Evolutionary conservation across 2,797 vertebrate genomes (phyloP), one percentile per base, ranked within the genome.

Genomic region (Bradypus variegatus): DNA sequence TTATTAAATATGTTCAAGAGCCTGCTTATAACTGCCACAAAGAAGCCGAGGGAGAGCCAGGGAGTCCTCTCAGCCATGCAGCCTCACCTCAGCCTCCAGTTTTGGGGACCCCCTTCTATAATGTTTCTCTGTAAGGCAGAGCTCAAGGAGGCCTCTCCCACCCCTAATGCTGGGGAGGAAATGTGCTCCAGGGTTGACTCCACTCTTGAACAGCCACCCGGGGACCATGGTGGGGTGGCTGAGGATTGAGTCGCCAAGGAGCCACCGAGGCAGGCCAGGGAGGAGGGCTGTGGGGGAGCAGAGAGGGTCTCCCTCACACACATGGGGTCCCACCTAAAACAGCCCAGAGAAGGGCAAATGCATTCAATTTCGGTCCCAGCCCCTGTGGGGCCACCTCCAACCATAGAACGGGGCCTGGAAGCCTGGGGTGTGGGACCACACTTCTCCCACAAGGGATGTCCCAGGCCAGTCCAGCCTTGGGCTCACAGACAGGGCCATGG

Each of bases 1-100:
- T 95, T 96, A 95, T 96, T 94, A 95, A 96, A 93, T 94, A 92
- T 27, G 0, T 91, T 93, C 93, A 91, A 90, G 91, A 94, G 60
- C 88, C 92, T 86, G 94, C 95, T 94, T 94, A 94, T 95, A 95
- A 92, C 94, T 96, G 95, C 94, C 94, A 89, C 25, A 4, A 41
- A 88, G 94, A 73, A 18, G 76, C 48, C 0, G 2, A 65, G 5
- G 25, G 86, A 79, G 55, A 92, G 73, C 45, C 69, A 4, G 72
- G 72, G 89, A 91, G 82, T 36, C 62, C 36, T 33, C 82, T 83
- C 62, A 36, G 88, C 79, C 9, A 0, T 1, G 45, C 55, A n/a
- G 93, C 81, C n/a, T 31, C 77, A 12, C 70, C 33, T 65, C 60
- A 64, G 31, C 50, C 91, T 89, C 92, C 1, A 1, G 64, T 50